These are phyloP conservation scores for Microctonus aethiopoides DNA, from an alignment of 2,888 invertebrate genomes.

Conservation along the genomic window DNA sequence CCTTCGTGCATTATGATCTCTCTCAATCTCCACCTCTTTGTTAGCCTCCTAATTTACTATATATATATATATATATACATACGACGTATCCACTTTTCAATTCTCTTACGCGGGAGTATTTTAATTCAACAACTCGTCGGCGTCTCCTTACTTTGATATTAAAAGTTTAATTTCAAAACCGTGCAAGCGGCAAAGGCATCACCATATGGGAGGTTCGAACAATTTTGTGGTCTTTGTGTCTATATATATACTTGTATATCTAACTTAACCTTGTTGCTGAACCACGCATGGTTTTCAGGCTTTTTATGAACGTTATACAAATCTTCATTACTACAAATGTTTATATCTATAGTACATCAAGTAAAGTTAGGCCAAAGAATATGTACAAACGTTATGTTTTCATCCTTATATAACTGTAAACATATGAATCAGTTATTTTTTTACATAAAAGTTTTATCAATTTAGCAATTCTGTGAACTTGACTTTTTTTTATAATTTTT, in stretches of 20 bases:
- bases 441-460: no score
- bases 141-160: background rate
- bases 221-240: constrained; percentile 40
- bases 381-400: background rate
- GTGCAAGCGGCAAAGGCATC: background rate
- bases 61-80: background rate
- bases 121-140: background rate
- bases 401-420: background rate
- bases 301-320: constrained; percentile 48
- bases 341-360: constrained; percentile 34
- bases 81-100: background rate
- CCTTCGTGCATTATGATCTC: constrained; percentile 39
- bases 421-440: background rate
- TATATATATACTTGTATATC: background rate
- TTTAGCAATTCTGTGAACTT: no score
- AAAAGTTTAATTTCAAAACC: background rate
- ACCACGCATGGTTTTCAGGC: constrained; percentile 30
- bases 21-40: constrained; percentile 25
- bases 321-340: constrained; percentile 39
- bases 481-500: no score
- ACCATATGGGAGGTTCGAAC: constrained; percentile 24
- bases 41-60: background rate
- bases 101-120: constrained; percentile 1
- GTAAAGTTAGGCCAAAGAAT: background rate
- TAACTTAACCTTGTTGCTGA: constrained; percentile 8